Base-by-base conservation (phyloP, 2,113 vertebrate genomes). In the Agapornis roseicollis region DNA sequence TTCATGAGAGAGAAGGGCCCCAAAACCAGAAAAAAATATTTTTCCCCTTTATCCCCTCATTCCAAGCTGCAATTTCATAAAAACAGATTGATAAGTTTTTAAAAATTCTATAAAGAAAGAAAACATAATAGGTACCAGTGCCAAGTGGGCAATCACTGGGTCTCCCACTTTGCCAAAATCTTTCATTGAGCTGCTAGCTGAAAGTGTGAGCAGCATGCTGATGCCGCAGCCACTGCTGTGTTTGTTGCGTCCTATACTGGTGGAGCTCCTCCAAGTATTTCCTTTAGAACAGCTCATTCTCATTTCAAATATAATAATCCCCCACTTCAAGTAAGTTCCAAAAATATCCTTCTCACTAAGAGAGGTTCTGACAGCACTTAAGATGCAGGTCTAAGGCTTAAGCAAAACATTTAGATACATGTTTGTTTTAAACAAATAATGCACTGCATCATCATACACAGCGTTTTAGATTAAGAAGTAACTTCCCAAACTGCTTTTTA, bases 151-250 rank as follows among this genome's bases (percentile, higher is more conserved):
- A 82, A 56, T 68, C 88, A 49, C 80, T 79, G 89, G 12, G 85
- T 78, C 68, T 63, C 81, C 83, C 49, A 44, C 53, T 74, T 89
- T 88, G 90, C 96, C 96, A 96, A 95, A 94, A 95, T 50, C 73
- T 81, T 96, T 96, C 94, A 79, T 88, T 95, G 95, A 95, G 85
- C 95, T 93, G 78, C 85, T 89, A 73, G 92, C 39, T 55, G 29
- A 69, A 90, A 80, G 80, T 83, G 76, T 92, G 95, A 94, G 94
- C 63, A 88, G 65, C 96, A 93, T 93, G 96, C 91, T 94, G 96
- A 85, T 95, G 79, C 70, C 41, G 50, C 73, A 55, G 88, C 66
- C 96, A 89, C 82, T 86, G 55, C 46, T 69, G 37, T 78, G 81
- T 88, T 93, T 93, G 60, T 64, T 74, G 31, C 39, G 61, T 42